Base-by-base conservation (phyloP, 2,797 vertebrate genomes). In the Amblyopsis hoosieri region DNA sequence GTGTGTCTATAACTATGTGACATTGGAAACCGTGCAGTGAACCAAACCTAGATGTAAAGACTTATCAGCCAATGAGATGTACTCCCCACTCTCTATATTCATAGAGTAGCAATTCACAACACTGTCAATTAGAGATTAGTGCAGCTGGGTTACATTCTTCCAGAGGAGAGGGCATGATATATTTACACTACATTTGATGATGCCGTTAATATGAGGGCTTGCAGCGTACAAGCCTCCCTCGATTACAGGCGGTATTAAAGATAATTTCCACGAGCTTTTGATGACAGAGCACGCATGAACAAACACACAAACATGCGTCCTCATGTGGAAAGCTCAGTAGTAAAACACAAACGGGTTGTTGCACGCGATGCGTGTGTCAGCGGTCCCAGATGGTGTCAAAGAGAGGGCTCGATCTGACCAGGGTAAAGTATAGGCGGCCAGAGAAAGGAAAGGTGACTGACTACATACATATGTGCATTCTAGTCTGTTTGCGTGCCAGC, bases 161-260 rank as follows among this genome's bases (percentile, higher is more conserved):
- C 72, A 76, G 78, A 83, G 55, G 74, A 90, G 71, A 84, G 72
- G 71, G 59, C 49, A 75, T 14, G 4, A 64, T 78, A 50, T 83
- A 82, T 82, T 87, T 86, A 85, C 67, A 31, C 72, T 78, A 52
- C 77, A 79, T 72, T 78, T 84, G 80, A 90, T 84, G 76, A 80
- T 7, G 54, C 67, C 75, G 72, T 88, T 90, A 90, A 93, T 83
- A 76, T 86, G 70, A 86, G 79, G 80, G 77, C 80, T 84, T 71
- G 19, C 79, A 82, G 89, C 64, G 62, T 65, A 87, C 59, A 17
- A 76, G 75, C 77, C 72, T 76, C 52, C 46, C 66, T 53, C 77
- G 78, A 88, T 90, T 85, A 86, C 72, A 90, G 88, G 72, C 63
- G 57, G 61, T 76, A 84, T 85, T 79, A 85, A 77, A 87, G 81